phyloP scores from a whole-genome alignment of 2,888 invertebrate genomes.

The Coleophora flavipennella region DNA sequence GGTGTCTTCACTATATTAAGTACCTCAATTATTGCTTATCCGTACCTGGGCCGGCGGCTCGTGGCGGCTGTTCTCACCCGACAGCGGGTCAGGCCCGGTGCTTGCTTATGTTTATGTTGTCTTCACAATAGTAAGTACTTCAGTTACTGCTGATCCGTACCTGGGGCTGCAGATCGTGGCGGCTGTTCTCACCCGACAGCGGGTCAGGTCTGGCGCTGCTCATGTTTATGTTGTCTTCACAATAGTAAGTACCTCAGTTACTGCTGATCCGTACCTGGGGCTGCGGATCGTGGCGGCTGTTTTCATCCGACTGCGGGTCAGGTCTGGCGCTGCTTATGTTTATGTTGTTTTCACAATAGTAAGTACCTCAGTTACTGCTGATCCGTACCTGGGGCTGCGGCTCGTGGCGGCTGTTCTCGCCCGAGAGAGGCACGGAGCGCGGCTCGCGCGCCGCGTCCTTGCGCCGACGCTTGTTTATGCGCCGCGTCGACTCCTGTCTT shows the following conservation, averaged over 20 bases:
- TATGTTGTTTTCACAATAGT: too few species aligned
- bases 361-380: too few species aligned
- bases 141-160: too few species aligned
- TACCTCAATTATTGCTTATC: too few species aligned
- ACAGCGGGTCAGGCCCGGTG: slow-evolving; percentile 55
- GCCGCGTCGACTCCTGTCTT: slow-evolving; percentile 30
- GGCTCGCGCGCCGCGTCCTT: slow-evolving; percentile 33
- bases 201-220: too few species aligned
- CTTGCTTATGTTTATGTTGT: too few species aligned
- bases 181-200: slow-evolving; percentile 47
- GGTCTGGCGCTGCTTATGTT: too few species aligned
- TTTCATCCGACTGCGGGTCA: too few species aligned
- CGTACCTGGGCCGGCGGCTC: slow-evolving; percentile 38
- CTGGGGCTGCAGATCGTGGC: slow-evolving; percentile 38
- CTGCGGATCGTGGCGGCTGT: slow-evolving; percentile 40
- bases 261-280: slow-evolving; percentile 26
- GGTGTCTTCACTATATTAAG: too few species aligned
- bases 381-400: slow-evolving; percentile 34
- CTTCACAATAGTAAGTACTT: too few species aligned
- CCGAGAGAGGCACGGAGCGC: slow-evolving; percentile 52
- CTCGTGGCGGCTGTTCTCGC: slow-evolving; percentile 43
- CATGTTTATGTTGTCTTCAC: too few species aligned
- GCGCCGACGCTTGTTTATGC: slow-evolving; percentile 34
- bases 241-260: too few species aligned
- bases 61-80: slow-evolving; percentile 47